These are phyloP conservation scores for Agapornis canus DNA, from an alignment of 2,797 vertebrate genomes.

Conservation along the genomic window DNA sequence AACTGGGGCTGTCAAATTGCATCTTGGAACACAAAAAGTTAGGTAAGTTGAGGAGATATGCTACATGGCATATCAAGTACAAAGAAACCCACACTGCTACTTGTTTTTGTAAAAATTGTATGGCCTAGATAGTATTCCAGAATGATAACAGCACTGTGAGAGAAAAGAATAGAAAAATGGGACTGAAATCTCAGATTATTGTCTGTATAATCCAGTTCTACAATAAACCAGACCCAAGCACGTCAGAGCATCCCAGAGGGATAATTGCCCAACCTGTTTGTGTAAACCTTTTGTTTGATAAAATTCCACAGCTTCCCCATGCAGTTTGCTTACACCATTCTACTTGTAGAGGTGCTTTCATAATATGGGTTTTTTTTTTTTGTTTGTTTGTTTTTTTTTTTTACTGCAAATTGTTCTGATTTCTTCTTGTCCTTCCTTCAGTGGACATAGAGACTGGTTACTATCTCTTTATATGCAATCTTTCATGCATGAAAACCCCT, in stretches of 20 bases:
- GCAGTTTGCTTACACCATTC: neutral
- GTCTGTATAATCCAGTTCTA: neutral
- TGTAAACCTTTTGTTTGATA: neutral
- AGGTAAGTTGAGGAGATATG: neutral
- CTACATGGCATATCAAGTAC: neutral
- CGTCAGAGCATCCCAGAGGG: neutral
- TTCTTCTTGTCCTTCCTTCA: neutral
- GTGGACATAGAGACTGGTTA: neutral
- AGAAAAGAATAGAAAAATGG: neutral
- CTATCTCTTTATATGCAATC: neutral
- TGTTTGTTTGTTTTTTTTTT: neutral
- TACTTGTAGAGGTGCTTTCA: neutral
- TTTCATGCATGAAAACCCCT: neutral
- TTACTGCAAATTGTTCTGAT: neutral
- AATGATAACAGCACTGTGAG: neutral
- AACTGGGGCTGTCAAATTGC: neutral
- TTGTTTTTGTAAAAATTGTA: neutral
- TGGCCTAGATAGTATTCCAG: neutral
- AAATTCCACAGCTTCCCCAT: neutral
- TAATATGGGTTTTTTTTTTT: neutral
- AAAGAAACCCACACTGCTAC: neutral
- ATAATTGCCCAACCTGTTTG: neutral
- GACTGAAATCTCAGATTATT: neutral
- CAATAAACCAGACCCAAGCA: neutral
- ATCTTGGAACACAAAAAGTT: neutral